These are phyloP conservation scores for Nesidiocoris tenuis DNA, from an alignment of 2,888 invertebrate species.

Conservation along the genomic window DNA sequence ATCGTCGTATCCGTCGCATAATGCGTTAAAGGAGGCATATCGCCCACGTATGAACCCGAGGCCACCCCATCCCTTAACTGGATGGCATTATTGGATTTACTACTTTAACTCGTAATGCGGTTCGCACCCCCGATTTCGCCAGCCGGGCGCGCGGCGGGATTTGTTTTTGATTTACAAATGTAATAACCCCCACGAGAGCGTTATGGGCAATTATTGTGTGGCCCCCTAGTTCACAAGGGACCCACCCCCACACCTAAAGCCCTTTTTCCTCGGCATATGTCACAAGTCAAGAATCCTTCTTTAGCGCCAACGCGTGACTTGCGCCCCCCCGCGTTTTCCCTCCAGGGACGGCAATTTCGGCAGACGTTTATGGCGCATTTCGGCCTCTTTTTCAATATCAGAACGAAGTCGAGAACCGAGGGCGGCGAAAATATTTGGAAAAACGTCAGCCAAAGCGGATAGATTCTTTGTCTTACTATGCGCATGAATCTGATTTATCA, in stretches of 20 bases:
- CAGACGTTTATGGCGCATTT: not conserved
- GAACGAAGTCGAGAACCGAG: too few species aligned
- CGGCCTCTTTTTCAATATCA: too few species aligned
- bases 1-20: not conserved
- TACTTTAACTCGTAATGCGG: slow-evolving; percentile 42
- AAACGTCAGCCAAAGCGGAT: too few species aligned
- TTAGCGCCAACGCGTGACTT: slow-evolving; percentile 37
- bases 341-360: not conserved
- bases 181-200: slow-evolving; percentile 34
- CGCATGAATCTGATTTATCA: too few species aligned
- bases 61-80: not conserved
- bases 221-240: too few species aligned
- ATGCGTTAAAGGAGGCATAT: slow-evolving; percentile 9
- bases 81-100: slow-evolving; percentile 38
- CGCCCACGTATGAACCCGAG: slow-evolving; percentile 15
- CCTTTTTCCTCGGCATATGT: slow-evolving; percentile 23
- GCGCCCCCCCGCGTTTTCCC: not conserved
- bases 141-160: slow-evolving; percentile 13
- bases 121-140: slow-evolving; percentile 23
- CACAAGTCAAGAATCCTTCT: slow-evolving; percentile 41
- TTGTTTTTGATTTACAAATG: slow-evolving; percentile 43
- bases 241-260: too few species aligned
- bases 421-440: too few species aligned
- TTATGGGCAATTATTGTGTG: slow-evolving; percentile 38
- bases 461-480: too few species aligned